phyloP scores from a whole-genome alignment of 1,140 invertebrate species.

The Megalopta genalis region DNA sequence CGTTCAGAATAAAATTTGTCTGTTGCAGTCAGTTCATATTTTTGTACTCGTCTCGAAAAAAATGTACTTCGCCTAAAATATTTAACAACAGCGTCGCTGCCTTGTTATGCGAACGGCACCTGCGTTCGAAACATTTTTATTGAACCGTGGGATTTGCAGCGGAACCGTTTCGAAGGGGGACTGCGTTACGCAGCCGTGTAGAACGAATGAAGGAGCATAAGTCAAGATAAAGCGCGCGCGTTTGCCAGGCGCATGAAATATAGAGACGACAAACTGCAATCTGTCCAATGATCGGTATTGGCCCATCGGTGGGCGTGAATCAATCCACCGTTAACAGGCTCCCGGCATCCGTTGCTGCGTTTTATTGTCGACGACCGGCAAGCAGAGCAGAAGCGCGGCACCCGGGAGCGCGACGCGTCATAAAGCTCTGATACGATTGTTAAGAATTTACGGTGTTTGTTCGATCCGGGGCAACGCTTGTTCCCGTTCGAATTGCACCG shows the following conservation, averaged over 20 bases:
- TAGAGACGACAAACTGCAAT: conserved; percentile 13
- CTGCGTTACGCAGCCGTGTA: not conserved
- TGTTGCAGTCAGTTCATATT: too few relatives aligned
- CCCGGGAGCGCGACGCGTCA: too few relatives aligned
- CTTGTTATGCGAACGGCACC: too few relatives aligned
- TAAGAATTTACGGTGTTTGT: not conserved
- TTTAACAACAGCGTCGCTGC: too few relatives aligned
- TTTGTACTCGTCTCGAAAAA: too few relatives aligned
- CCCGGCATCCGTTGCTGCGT: not conserved
- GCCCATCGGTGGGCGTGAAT: conserved; percentile 23
- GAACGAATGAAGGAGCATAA: not conserved
- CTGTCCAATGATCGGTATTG: conserved; percentile 15
- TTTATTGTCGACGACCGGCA: not conserved
- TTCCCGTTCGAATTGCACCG: not conserved
- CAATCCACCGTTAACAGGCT: conserved; percentile 4
- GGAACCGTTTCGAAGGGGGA: too few relatives aligned
- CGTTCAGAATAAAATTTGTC: too few relatives aligned
- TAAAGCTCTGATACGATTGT: not conserved
- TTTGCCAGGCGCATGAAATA: conserved; percentile 13
- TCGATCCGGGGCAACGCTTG: not conserved
- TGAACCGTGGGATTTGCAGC: too few relatives aligned
- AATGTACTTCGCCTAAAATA: too few relatives aligned
- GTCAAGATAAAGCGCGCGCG: not conserved
- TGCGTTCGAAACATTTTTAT: too few relatives aligned
- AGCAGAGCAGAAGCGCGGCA: not conserved